Evolutionary conservation across 2,797 vertebrate species (phyloP), one percentile per base, ranked within the genome.

Genomic region (Mycteria americana): DNA sequence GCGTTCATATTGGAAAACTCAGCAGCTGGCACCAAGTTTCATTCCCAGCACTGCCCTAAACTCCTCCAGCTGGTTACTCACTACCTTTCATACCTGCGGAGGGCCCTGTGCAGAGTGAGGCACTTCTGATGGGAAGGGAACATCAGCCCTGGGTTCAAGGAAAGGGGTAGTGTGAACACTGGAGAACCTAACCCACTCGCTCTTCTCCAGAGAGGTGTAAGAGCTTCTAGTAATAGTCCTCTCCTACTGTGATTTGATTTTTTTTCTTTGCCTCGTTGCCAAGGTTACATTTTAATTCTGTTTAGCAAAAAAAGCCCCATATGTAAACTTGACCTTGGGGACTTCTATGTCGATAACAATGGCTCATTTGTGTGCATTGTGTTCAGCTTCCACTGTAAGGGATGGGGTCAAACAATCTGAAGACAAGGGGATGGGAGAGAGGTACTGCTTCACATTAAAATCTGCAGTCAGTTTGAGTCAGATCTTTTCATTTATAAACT

Each of bases 201-300:
- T 59, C 35, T 15, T 78, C 41, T 85, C 33, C 41, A 30, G 33
- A 81, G 27, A 30, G 18, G 10, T 48, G 13, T 19, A 72, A 84
- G n/a, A 73, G 11, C 23, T 57, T 39, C 51, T 27, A 24, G 27
- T 39, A 57, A 62, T 21, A 85, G 43, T 23, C 37, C 18, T 75
- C 45, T 72, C 11, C 30, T 45, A 25, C 41, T 53, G 27, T 45
- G 62, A 17, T 23, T 64, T 73, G 6, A 59, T 30, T 51, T 25
- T 27, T 78, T 79, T 15, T 1, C 5, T 22, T 76, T 80, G 8
- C 7, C 15, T 35, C 0, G 11, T 93, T 93, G 62, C 79, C 74
- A 73, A 78, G 50, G 74, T 87, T 72, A 85, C 37, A 43, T 11
- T 89, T 83, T 18, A 91, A 72, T 85, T 92, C 57, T 64, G 10